Percentiles rank a stretch among this genome's conserved stretches.
Evolutionary conservation across 2,113 vertebrate genomes (phyloP).

Genomic region (Marmota monax): DNA sequence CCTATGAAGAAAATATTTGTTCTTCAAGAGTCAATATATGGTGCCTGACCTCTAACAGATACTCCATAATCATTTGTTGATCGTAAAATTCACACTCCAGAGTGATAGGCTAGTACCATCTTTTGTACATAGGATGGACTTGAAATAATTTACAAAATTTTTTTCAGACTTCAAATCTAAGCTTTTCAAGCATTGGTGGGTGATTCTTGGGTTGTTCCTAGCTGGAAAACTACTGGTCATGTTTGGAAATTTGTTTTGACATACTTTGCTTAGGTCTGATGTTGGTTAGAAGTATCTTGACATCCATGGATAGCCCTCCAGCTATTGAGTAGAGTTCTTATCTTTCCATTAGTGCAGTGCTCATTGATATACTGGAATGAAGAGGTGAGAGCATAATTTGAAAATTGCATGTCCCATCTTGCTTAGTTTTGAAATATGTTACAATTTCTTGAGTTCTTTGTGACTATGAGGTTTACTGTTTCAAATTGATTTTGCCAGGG

Average conservation of each 20-base stretch:
- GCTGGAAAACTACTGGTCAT: not conserved
- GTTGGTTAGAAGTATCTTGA: not conserved
- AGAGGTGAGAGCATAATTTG: not conserved
- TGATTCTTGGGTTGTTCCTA: not conserved
- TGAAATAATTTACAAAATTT: not conserved
- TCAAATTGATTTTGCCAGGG: not conserved
- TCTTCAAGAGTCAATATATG: not conserved
- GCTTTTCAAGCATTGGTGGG: not conserved
- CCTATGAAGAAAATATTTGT: not conserved
- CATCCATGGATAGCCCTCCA: not conserved
- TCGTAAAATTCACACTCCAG: not conserved
- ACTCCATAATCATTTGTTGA: not conserved
- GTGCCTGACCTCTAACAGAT: not conserved
- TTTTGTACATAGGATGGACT: not conserved
- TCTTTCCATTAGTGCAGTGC: not conserved
- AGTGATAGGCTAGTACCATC: not conserved
- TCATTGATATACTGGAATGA: not conserved
- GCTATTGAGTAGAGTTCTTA: not conserved
- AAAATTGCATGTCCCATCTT: not conserved
- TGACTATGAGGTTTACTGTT: not conserved
- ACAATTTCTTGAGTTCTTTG: not conserved
- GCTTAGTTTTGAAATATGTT: not conserved
- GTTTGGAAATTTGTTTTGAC: not conserved
- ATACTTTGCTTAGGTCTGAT: not conserved
- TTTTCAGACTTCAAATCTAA: not conserved